A percentile compares a stretch with the other conserved stretches of the same genome.
These are phyloP conservation scores for Cydia pomonella DNA, from an alignment of 1,140 invertebrate species.

Conservation along the genomic window DNA sequence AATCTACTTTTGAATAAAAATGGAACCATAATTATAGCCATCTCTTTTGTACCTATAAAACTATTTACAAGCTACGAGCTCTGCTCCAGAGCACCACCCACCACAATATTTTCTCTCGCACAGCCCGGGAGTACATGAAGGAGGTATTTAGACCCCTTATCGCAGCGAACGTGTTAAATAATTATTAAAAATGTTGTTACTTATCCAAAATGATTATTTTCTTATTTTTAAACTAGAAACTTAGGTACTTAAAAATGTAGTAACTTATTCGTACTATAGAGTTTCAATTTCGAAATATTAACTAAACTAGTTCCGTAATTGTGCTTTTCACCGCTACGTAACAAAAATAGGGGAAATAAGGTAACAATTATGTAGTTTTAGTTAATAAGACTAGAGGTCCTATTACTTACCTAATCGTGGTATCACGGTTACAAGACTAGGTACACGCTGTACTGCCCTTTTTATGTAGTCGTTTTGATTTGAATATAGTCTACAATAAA, in stretches of 20 bases:
- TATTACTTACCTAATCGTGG: conserved; percentile 8
- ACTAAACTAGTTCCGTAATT: neutral
- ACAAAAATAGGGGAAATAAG: neutral
- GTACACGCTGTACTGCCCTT: neutral
- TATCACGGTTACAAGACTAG: neutral
- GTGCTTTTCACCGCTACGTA: neutral
- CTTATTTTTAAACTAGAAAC: too few relatives aligned
- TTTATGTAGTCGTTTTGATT: neutral
- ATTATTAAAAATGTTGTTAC: too few relatives aligned
- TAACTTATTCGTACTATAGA: neutral
- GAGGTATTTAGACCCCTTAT: too few relatives aligned
- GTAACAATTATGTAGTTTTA: conserved; percentile 10
- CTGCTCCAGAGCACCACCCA: too few relatives aligned
- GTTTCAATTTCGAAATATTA: neutral
- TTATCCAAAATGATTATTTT: too few relatives aligned
- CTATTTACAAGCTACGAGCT: too few relatives aligned
- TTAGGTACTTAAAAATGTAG: neutral
- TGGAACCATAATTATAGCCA: too few relatives aligned
- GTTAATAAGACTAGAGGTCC: neutral
- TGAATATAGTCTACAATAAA: neutral
- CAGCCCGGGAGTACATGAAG: too few relatives aligned
- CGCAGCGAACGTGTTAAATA: too few relatives aligned
- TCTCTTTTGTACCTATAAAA: too few relatives aligned
- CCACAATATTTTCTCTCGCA: too few relatives aligned
- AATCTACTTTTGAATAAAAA: too few relatives aligned